These are phyloP conservation scores for Sitodiplosis mosellana DNA, from an alignment of 1,140 invertebrate genomes.

Conservation along the genomic window DNA sequence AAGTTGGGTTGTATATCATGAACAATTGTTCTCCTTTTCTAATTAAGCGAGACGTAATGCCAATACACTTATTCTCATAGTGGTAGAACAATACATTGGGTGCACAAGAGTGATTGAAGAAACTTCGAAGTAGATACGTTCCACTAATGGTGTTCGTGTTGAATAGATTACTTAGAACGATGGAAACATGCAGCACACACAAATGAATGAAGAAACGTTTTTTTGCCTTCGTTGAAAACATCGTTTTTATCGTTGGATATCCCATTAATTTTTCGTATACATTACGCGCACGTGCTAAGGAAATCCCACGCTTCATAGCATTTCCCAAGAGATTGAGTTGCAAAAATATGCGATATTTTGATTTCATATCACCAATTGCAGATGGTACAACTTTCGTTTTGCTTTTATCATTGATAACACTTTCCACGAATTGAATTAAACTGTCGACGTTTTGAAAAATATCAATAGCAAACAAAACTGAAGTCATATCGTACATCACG, in stretches of 20 bases:
- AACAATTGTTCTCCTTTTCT: neutral
- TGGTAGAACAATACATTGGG: neutral
- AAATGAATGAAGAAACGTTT: neutral
- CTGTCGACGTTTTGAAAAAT: constrained; percentile 34
- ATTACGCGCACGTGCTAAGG: neutral
- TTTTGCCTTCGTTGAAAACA: neutral
- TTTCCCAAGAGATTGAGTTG: neutral
- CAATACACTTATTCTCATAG: neutral
- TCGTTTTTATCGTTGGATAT: neutral
- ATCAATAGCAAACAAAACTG: constrained; percentile 32
- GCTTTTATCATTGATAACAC: constrained; percentile 19
- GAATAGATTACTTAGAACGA: neutral
- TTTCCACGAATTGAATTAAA: neutral
- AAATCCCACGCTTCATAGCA: neutral
- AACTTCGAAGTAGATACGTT: neutral
- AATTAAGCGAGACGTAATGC: neutral
- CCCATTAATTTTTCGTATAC: neutral
- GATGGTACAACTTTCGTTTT: constrained; percentile 24
- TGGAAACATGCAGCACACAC: neutral
- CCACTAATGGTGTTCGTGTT: neutral
- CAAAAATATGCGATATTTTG: neutral
- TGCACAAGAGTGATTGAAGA: neutral
- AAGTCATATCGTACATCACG: constrained; percentile 19
- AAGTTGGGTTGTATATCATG: neutral
- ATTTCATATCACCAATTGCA: neutral